Evolutionary conservation across 1,140 invertebrate genomes (phyloP).

Genomic region (Prorops nasuta): DNA sequence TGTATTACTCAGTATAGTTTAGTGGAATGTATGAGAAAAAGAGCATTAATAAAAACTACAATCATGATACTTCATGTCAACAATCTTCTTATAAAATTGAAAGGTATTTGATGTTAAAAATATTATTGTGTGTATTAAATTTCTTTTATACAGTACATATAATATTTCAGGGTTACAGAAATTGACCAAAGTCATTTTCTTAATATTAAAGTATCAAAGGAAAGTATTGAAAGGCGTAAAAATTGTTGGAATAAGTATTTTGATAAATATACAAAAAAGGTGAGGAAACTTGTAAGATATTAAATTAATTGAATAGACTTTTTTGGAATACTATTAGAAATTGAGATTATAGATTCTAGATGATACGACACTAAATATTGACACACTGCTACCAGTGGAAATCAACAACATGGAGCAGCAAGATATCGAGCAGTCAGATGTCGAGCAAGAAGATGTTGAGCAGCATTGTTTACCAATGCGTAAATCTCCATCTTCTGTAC

Average conservation of each 20-base stretch:
- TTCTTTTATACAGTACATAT: no score
- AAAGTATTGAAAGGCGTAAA: conserved; percentile 17
- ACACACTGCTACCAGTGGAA: conserved; percentile 10
- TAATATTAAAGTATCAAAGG: conserved; percentile 14
- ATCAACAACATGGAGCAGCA: no score
- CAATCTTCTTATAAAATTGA: no score
- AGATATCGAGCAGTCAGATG: no score
- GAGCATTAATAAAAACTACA: no score
- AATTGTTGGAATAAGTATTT: conserved; percentile 29
- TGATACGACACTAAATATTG: conserved; percentile 13
- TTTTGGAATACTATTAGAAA: background rate
- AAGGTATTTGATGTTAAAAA: no score
- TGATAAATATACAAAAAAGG: conserved; percentile 26
- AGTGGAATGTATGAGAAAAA: no score
- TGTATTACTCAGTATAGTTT: no score
- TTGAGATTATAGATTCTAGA: conserved; percentile 7
- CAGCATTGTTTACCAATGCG: no score
- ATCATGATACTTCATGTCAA: no score
- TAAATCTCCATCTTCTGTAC: conserved; percentile 28
- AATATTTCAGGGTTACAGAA: conserved; percentile 13
- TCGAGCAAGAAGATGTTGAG: no score
- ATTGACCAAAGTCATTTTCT: background rate
- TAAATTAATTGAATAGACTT: background rate
- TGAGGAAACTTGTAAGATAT: conserved; percentile 14
- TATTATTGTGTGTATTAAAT: no score